phyloP scores from a whole-genome alignment of 2,888 invertebrate species.

The Choreutis nemorana region DNA sequence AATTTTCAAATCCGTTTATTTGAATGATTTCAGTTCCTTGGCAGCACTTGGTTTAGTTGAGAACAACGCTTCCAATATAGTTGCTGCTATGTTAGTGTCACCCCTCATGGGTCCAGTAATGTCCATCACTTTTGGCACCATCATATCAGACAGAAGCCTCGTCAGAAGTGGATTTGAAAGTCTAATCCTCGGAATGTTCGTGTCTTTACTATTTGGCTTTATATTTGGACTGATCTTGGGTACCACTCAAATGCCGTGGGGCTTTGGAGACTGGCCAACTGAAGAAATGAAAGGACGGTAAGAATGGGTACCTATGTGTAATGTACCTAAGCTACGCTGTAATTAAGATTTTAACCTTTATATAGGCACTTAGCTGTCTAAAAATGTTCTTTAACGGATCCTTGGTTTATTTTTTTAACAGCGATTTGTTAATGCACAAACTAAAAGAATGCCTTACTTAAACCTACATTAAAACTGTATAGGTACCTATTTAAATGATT shows the following conservation, averaged over 20 bases:
- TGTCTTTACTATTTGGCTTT: constrained; percentile 83
- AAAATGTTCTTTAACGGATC: no score
- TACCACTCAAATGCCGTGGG: constrained; percentile 79
- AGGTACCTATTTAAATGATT: no score
- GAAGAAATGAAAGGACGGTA: constrained; percentile 81
- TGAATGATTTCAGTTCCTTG: constrained; percentile 73
- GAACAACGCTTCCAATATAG: constrained; percentile 83
- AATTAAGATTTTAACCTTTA: no score
- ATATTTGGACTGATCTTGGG: constrained; percentile 79
- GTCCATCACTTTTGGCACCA: constrained; percentile 85
- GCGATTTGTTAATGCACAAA: constrained; percentile 2
- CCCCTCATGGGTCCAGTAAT: constrained; percentile 86
- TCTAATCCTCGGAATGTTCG: constrained; percentile 72
- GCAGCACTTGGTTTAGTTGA: constrained; percentile 85
- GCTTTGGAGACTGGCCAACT: constrained; percentile 79
- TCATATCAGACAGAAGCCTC: constrained; percentile 76
- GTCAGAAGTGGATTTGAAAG: constrained; percentile 75
- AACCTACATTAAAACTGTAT: no score
- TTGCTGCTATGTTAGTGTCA: constrained; percentile 79
- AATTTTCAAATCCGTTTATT: no score
- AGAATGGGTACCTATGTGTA: no score
- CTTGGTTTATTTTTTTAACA: background rate
- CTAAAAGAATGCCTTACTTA: no score
- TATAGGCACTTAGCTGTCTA: no score
- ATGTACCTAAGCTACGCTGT: no score